These are phyloP conservation scores for Clarias gariepinus DNA, from an alignment of 2,113 vertebrate genomes.

Conservation along the genomic window DNA sequence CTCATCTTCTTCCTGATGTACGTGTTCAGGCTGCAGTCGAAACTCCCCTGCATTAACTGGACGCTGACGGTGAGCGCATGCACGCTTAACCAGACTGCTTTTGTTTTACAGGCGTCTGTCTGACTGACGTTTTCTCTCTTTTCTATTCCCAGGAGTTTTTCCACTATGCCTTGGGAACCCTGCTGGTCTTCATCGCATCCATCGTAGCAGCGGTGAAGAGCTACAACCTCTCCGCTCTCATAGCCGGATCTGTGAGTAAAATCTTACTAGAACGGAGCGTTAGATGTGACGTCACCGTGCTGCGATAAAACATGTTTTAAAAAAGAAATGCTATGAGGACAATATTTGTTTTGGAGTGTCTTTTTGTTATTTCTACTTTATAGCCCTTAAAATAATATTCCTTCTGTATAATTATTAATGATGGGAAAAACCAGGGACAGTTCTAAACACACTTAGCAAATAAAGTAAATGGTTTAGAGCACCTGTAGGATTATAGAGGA, in stretches of 20 bases:
- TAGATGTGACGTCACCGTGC: neutral
- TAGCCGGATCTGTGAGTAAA: constrained; percentile 82
- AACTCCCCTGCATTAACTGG: constrained; percentile 90
- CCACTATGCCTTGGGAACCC: constrained; percentile 83
- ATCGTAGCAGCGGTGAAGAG: constrained; percentile 80
- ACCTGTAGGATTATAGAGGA: no score
- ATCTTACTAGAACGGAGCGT: neutral
- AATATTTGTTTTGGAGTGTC: no score
- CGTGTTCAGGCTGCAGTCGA: constrained; percentile 80
- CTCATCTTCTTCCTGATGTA: constrained; percentile 86
- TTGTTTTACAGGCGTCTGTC: neutral
- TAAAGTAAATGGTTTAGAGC: no score
- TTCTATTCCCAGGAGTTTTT: constrained; percentile 84
- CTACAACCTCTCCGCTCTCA: constrained; percentile 67
- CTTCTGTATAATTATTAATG: no score
- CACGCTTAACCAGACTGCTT: no score
- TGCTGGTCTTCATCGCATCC: constrained; percentile 86
- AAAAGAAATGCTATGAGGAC: no score
- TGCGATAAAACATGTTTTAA: neutral
- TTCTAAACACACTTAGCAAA: no score
- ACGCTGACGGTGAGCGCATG: constrained; percentile 80
- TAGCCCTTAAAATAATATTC: no score
- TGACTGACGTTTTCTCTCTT: constrained; percentile 19
- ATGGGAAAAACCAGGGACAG: no score
- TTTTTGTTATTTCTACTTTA: no score